phyloP scores from a whole-genome alignment of 2,888 invertebrate species.

The Agrenia bidenticulata region DNA sequence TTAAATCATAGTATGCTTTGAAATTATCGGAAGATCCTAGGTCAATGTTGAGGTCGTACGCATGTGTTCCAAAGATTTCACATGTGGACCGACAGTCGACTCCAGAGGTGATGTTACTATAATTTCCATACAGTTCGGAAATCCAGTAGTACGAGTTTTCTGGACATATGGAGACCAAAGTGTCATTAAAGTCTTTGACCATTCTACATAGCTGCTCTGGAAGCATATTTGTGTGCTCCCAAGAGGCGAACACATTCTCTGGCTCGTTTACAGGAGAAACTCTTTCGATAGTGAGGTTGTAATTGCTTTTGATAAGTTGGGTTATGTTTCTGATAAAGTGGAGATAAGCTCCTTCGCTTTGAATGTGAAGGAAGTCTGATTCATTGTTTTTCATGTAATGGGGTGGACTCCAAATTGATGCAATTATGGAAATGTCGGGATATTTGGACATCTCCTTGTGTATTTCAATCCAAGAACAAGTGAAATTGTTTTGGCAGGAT shows the following conservation, averaged over 20 bases:
- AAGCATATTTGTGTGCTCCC: conserved; percentile 33
- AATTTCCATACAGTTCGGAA: conserved; percentile 20
- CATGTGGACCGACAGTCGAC: conserved; percentile 8
- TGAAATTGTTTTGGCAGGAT: conserved; percentile 16
- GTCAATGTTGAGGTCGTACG: conserved; percentile 21
- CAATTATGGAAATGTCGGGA: conserved; percentile 18
- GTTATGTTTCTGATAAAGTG: conserved; percentile 33
- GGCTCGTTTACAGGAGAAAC: conserved; percentile 38
- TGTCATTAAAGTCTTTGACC: conserved; percentile 27
- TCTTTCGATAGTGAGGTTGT: conserved; percentile 23
- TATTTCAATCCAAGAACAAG: conserved; percentile 23
- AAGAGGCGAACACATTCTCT: conserved; percentile 30
- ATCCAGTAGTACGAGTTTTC: conserved; percentile 38
- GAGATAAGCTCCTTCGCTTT: conserved; percentile 20
- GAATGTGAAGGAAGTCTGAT: not conserved
- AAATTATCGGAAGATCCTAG: not conserved
- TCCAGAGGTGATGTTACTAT: not conserved
- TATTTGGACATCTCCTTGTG: conserved; percentile 25
- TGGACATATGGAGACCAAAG: conserved; percentile 27
- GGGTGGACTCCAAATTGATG: conserved; percentile 37
- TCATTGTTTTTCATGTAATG: conserved; percentile 31
- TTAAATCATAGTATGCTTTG: conserved; percentile 28
- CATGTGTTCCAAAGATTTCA: conserved; percentile 26
- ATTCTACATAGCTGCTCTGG: conserved; percentile 34
- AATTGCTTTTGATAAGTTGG: conserved; percentile 16